Base-by-base conservation (phyloP, 2,113 vertebrate genomes). In the Spea multiplicata region DNA sequence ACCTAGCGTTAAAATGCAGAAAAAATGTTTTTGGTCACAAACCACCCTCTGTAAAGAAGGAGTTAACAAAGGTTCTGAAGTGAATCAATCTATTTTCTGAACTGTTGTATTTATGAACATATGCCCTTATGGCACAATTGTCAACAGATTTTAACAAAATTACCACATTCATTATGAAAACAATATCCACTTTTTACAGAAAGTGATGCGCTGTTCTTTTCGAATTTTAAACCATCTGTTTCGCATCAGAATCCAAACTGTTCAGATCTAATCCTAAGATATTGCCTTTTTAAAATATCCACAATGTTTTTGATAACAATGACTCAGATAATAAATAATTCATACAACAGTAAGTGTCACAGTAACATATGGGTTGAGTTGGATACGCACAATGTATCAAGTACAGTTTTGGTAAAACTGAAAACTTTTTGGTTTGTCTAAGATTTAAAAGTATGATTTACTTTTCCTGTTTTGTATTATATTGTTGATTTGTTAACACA, bases 241-340 rank as follows among this genome's bases (percentile, higher is more conserved):
- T 30, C 66, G 64, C 71, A 66, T 65, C 71, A 55, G 5, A 73
- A 73, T 79, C 70, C 61, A 79, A 73, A 79, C 67, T 73, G 77
- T 59, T 73, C 6, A 44, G 77, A 66, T 79, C 73, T 73, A 66
- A 66, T 49, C 73, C 62, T 49, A 73, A 78, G 70, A 53, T 62
- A 66, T 45, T 78, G 68, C 59, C 30, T 65, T 78, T 72, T 78
- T 13, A 73, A 30, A 66, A 65, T 73, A 66, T 45, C 65, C 16
- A 44, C 66, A 66, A 69, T 17, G 77, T 71, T 73, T 79, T 52
- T 8, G 62, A 72, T 73, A 71, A 79, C 61, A 73, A 73, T 79
- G 77, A 73, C 61, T 79, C 61, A 79, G 62, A 73, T 72, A 55
- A 79, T 73, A 73, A 79, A 79, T 79, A 73, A 79, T 79, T 79